These are phyloP conservation scores for Hydra vulgaris DNA, from an alignment of 30 jellyfish, hydroid and myxozoan genomes.

Conservation along the genomic window DNA sequence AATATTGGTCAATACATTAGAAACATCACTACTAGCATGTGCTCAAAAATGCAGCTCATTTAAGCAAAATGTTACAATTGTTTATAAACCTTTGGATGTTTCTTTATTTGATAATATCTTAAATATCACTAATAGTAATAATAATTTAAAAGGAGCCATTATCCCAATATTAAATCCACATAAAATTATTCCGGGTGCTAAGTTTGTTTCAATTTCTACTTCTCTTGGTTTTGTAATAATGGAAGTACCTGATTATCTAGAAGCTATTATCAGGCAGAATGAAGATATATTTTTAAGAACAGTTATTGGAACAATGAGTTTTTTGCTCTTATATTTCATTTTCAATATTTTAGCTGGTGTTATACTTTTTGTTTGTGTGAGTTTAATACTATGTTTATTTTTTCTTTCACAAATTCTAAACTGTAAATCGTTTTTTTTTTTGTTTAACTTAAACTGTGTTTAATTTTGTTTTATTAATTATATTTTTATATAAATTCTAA, in stretches of 20 bases:
- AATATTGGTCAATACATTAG: not conserved
- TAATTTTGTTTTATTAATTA: too few relatives aligned
- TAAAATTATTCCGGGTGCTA: not conserved
- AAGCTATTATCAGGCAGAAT: not conserved
- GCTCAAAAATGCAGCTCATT: not conserved
- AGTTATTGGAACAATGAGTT: not conserved
- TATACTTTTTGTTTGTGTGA: not conserved
- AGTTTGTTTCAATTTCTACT: not conserved
- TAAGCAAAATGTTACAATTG: not conserved
- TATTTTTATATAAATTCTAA: too few relatives aligned
- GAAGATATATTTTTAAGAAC: not conserved
- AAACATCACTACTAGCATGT: not conserved
- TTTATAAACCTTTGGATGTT: not conserved
- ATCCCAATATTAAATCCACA: not conserved
- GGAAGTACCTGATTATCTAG: not conserved
- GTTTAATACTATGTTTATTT: too few relatives aligned
- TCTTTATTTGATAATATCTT: not conserved
- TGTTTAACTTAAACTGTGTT: too few relatives aligned
- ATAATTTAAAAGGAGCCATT: not conserved
- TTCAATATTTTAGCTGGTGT: not conserved
- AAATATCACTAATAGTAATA: not conserved
- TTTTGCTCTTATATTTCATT: not conserved
- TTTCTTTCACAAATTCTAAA: too few relatives aligned
- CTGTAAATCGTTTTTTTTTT: too few relatives aligned
- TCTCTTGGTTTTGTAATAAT: not conserved